Evolutionary conservation across 2,888 invertebrate species (phyloP), one percentile per base, ranked within the genome.

Genomic region (Pachydiplax longipennis): DNA sequence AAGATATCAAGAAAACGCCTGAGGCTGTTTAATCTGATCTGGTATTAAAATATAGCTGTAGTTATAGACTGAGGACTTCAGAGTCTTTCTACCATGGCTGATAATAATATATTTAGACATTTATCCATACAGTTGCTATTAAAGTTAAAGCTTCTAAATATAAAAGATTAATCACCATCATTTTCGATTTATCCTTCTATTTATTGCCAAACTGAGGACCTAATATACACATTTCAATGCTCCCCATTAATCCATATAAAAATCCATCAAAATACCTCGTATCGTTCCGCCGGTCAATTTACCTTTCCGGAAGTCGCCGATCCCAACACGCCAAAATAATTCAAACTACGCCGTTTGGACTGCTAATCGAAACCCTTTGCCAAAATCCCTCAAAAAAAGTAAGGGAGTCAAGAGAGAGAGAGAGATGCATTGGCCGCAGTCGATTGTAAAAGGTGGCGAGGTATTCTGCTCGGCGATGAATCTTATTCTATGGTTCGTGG

Each of bases 401-500:
- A 37, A 4, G 40, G 12, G 10, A 44, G 81, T 2, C 44, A 53
- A 5, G 31, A 48, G 31, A 18, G 58, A 5, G 31, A 48, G 31
- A 18, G 58, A 58, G 31, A 61, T 58, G 61, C 18, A 35, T 35
- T 8, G 25, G 25, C 58, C 35, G 61, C 31, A 37, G 25, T 35
- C 58, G 87, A 87, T 87, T 61, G 87, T 87, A 61, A 58, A 61
- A 87, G 65, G 87, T 87, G 87, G 61, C 61, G 87, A 61, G 61
- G 61, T 37, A 40, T 37, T 48, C 61, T 18, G 53, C 87, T 2
- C 31, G 61, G 87, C 87, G 40, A 61, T 87, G 87, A 61, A 87
- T 87, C 87, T 87, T 87, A 37, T 87, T 61, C 87, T 65, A 87
- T 65, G 37, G 87, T 15, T 87, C 87, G 87, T 65, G 87, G 87